Base-by-base conservation (phyloP, 2,797 vertebrate genomes). In the Clarias platycephalus region DNA sequence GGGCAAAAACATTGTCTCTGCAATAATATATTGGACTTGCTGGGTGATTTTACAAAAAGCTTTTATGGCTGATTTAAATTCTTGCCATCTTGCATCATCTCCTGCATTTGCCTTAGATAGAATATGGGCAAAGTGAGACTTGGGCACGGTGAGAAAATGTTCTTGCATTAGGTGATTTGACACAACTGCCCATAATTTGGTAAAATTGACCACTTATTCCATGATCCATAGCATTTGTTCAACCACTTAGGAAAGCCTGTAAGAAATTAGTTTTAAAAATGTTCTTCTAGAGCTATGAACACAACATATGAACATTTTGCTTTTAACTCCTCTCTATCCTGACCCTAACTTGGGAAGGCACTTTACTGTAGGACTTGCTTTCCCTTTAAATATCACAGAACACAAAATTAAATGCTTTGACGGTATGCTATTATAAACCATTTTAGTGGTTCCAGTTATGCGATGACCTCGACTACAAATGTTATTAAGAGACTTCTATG, bases 1-100 rank as follows among this genome's bases (percentile, higher is more conserved):
- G 18, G 74, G 20, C 53, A 49, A 40, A 62, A 22, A 24, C 5
- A 3, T 22, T 60, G 75, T 55, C 26, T 57, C 18, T 8, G 24
- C 58, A 77, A 77, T 58, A 34, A 58, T 77, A 77, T 60, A 77
- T 58, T 34, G 20, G 8, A 31, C 20, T 76, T 75, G 49, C 53
- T 37, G 7, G 28, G 74, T 37, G 31, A 77, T 40, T 37, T 77
- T 77, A 58, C 31, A 49, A 37, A 77, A 77, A 37, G 34, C 76
- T 62, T 62, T 78, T 78, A 62, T 26, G 22, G 31, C 58, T 37
- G 57, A 37, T 40, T 62, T 22, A 20, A 57, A 58, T 58, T 15
- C 28, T 12, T 60, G 6, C 34, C 58, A 26, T 40, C 34, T 60
- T 13, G 20, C 7, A 10, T 49, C 44, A 49, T 10, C 44, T 49